phyloP scores from a whole-genome alignment of 2,888 invertebrate genomes.

The Vesta saturnalis region DNA sequence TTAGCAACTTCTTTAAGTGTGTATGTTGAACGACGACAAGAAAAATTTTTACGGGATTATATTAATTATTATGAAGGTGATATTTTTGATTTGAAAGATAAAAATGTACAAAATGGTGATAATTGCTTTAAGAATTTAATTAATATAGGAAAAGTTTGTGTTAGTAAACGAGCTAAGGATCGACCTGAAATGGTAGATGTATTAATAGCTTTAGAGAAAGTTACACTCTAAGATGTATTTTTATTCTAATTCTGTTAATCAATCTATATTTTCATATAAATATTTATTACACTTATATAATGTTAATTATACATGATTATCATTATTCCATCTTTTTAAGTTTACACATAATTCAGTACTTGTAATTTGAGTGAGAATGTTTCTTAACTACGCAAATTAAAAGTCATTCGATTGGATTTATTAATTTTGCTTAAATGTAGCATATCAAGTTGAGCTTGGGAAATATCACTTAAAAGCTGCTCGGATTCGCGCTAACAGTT shows the following conservation, averaged over 20 bases:
- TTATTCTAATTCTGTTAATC: neutral
- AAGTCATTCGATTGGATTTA: too few species aligned
- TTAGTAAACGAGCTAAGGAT: conserved; percentile 69
- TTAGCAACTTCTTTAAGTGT: conserved; percentile 79
- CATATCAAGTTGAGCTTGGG: conserved; percentile 91
- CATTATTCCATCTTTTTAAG: too few species aligned
- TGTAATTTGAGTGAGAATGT: too few species aligned
- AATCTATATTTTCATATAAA: too few species aligned
- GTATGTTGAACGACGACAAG: conserved; percentile 67
- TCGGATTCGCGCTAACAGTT: conserved; percentile 87
- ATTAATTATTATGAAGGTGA: conserved; percentile 63
- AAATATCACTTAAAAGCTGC: conserved; percentile 91
- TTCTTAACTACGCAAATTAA: too few species aligned
- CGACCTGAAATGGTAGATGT: conserved; percentile 83
- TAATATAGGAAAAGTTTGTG: conserved; percentile 75
- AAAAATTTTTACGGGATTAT: conserved; percentile 69
- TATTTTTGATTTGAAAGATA: conserved; percentile 64
- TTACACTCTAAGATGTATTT: conserved; percentile 19
- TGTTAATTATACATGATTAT: too few species aligned
- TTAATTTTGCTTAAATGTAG: conserved; percentile 74
- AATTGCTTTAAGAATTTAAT: conserved; percentile 69
- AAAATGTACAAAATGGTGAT: conserved; percentile 60
- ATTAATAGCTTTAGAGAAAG: conserved; percentile 54
- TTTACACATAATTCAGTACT: too few species aligned
- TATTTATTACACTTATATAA: too few species aligned